Evolutionary conservation across 2,888 invertebrate species (phyloP), one percentile per base, ranked within the genome.

Genomic region (Eumerus sabulonum): DNA sequence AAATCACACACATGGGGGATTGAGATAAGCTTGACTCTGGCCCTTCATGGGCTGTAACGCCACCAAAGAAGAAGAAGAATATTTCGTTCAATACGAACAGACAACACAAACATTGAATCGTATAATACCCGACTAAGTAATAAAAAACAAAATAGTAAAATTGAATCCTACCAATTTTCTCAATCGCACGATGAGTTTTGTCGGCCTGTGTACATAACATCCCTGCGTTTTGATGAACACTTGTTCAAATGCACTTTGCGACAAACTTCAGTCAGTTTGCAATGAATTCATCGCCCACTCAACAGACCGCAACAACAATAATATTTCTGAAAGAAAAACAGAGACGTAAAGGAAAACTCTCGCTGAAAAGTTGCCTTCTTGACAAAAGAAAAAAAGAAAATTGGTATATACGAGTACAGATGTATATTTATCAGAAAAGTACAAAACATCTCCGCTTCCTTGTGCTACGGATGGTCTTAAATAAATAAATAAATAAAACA

Each of bases 221-320:
- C 73, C 73, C 79, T 74, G 79, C 12, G 9, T 1, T 2, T 0
- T 12, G 50, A 74, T 79, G 64, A 79, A 79, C 27, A 42, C 13
- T 7, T 14, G 3, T 13, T 44, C n/a, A 60, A 74, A 18, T 74
- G 64, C 59, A 74, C 56, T 59, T 64, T 40, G 38, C 54, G 60
- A 70, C 74, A 64, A 79, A 74, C 5, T 12, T 1, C 38, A 42
- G 7, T 16, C 19, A 27, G 2, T 27, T 60, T 79, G 64, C 68
- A 79, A 79, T 70, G 36, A 74, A 79, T 79, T 74, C 60, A 79
- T 79, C 79, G 79, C 79, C 79, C 74, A 79, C 79, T 79, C 79
- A 79, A 79, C 68, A 73, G 63, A 68, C 64, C 73, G 64, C 70
- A 74, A 74, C 79, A 77, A 79, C 79, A 79, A 79, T 72, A 68